Base-by-base conservation (phyloP, 2,888 invertebrate genomes). In the Hoplodrina ambigua region DNA sequence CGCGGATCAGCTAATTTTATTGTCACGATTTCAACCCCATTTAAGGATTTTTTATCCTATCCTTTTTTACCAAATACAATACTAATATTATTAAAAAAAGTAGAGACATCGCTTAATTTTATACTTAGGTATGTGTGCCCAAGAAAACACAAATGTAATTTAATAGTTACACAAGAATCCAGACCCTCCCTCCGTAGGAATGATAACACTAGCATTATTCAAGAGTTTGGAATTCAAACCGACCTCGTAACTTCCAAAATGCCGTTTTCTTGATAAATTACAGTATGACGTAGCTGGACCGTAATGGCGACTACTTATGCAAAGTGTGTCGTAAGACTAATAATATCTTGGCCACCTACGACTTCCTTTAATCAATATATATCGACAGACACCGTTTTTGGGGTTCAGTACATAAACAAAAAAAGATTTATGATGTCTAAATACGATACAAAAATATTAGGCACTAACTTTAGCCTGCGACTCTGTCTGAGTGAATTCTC, bases 221-320 rank as follows among this genome's bases (percentile, higher is more conserved):
- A 52, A 49, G 25, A 41, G 20, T 49, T 68, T 57, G 49, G 53
- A 62, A 66, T 78, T 62, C 52, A 7, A 53, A 65, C 52, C 17
- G 15, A 20, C 15, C 41, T 55, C 55, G n/a, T 17, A 53, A 50
- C 52, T 62, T 69, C n/a, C 6, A 54, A 79, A 50, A 65, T 68
- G 50, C 30, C 62, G 44, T 66, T 62, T 69, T 15, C 70, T 56
- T 79, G 59, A 79, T 37, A 70, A 72, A 76, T 72, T 10, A 52
- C 58, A 33, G 49, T 15, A 54, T 58, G 59, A 52, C 33, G n/a
- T 17, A 57, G 62, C 19, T 4, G 41, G 3, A 33, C n/a, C 44
- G 52, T 67, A 72, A 66, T 72, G 44, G 54, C 56, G 56, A 58
- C 63, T 30, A 68, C 37, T 75, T 80, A 80, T 80, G 78, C 46